Conservation (phyloP, 2,888 invertebrate species). For the Drosophila silvestris region DNA sequence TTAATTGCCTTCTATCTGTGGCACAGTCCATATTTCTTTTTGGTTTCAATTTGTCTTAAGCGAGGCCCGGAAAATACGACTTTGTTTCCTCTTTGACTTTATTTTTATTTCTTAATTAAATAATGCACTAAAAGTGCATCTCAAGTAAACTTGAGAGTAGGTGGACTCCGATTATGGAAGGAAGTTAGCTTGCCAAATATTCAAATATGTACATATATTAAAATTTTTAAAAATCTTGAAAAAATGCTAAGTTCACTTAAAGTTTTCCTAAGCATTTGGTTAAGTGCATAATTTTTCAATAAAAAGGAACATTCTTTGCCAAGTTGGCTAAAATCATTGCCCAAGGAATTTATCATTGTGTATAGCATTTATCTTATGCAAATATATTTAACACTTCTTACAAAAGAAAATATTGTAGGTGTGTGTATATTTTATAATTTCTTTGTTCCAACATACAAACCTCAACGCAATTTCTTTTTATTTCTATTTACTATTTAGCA, state of each 20-base stretch:
- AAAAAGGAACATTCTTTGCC: background rate
- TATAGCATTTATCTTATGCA: background rate
- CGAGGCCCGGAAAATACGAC: background rate
- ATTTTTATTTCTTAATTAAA: background rate
- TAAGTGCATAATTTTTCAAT: background rate
- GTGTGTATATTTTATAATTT: background rate
- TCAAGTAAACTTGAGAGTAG: background rate
- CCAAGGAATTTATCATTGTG: background rate
- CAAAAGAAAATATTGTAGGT: background rate
- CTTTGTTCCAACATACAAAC: background rate
- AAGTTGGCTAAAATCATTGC: background rate
- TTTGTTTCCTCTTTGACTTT: background rate
- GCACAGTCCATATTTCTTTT: background rate
- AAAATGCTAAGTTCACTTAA: background rate
- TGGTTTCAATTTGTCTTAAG: background rate
- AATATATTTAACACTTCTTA: background rate
- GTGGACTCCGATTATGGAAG: background rate
- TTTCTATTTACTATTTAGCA: background rate
- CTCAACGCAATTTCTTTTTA: background rate
- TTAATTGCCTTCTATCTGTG: background rate
- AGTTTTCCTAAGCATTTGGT: background rate
- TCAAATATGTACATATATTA: background rate
- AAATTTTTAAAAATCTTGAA: background rate
- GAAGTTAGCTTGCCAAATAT: background rate
- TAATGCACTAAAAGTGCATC: background rate